Evolutionary conservation across 2,797 vertebrate species (phyloP).

Genomic region (Peromyscus attwateri): DNA sequence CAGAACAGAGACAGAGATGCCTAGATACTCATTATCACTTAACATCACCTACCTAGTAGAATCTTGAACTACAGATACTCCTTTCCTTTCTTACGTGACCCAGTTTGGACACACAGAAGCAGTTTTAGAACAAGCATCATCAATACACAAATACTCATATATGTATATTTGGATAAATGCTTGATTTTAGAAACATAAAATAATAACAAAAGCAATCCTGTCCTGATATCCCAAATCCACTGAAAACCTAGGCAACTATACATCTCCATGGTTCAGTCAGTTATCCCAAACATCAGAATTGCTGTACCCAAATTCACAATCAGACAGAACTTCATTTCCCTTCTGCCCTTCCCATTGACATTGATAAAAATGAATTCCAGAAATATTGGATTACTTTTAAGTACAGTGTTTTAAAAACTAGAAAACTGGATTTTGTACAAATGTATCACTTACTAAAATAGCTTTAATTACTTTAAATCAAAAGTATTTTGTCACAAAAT

Average conservation of each 20-base stretch:
- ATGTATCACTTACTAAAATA: not conserved
- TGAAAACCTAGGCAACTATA: not conserved
- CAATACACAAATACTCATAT: not conserved
- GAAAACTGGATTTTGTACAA: not conserved
- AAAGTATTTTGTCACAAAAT: constrained; percentile 34
- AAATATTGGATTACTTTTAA: not conserved
- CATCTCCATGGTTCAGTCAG: not conserved
- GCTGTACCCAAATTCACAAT: not conserved
- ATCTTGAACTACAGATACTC: not conserved
- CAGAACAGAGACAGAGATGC: not conserved
- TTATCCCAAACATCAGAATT: not conserved
- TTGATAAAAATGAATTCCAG: not conserved
- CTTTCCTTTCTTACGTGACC: not conserved
- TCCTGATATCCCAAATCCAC: not conserved
- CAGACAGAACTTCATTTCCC: not conserved
- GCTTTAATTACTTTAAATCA: constrained; percentile 15
- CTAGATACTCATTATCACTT: not conserved
- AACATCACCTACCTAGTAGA: not conserved
- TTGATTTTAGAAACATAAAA: not conserved
- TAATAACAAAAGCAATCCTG: not conserved
- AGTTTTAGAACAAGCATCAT: not conserved
- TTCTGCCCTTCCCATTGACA: not conserved
- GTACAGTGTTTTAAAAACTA: not conserved
- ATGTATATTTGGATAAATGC: not conserved
- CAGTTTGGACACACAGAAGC: not conserved